phyloP scores from a whole-genome alignment of 2,797 vertebrate species.

The Hippopotamyrus pictus region DNA sequence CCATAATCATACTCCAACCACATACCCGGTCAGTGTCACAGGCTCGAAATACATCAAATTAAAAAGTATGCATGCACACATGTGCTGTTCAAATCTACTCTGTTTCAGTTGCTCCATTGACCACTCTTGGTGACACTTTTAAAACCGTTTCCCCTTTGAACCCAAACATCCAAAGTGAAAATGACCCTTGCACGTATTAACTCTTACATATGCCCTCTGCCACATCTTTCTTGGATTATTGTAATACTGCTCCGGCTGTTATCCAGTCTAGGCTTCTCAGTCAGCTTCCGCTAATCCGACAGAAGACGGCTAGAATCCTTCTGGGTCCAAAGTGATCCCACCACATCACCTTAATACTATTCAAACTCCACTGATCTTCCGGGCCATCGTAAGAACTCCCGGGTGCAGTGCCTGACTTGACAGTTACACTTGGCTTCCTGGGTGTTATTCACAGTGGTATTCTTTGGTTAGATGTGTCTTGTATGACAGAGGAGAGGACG shows the following conservation, averaged over 20 bases:
- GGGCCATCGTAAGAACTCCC: background rate
- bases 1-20: background rate
- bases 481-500: background rate
- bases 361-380: background rate
- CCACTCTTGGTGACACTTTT: background rate
- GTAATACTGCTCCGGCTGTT: background rate
- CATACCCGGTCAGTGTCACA: background rate
- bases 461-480: background rate
- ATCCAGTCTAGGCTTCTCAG: background rate
- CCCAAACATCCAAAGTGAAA: background rate
- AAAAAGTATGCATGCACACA: background rate
- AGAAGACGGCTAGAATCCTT: background rate
- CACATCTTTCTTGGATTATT: background rate
- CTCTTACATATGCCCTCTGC: background rate
- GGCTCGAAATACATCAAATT: background rate
- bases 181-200: background rate
- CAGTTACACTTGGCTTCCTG: background rate
- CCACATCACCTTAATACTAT: background rate
- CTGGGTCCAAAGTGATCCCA: background rate
- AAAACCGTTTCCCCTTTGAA: background rate
- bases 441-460: background rate
- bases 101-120: background rate
- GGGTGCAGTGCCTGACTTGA: background rate
- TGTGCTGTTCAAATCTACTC: background rate
- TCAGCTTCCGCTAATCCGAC: background rate